Conservation (phyloP, 2,888 invertebrate genomes). For the Hypercompe scribonia region DNA sequence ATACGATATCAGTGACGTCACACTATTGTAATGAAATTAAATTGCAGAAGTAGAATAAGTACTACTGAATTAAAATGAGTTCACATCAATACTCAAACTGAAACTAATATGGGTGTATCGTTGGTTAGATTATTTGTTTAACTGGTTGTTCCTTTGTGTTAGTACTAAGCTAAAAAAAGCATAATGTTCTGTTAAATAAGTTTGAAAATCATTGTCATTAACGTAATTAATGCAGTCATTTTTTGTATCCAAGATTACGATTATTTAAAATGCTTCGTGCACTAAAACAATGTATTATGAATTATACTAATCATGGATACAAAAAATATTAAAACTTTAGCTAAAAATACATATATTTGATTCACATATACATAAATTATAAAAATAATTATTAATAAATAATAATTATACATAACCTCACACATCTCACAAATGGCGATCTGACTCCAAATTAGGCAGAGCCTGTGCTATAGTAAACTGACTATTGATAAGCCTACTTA, state of each 20-base stretch:
- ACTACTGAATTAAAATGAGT: no score
- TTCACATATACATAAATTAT: no score
- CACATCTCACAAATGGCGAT: no score
- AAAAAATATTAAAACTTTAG: background rate
- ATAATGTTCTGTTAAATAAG: background rate
- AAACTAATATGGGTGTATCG: background rate
- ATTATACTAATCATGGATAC: background rate
- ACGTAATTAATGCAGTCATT: no score
- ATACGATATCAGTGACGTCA: background rate
- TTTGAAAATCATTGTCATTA: background rate
- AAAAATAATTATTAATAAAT: no score
- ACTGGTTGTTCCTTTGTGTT: background rate
- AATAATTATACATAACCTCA: no score
- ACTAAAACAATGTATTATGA: background rate
- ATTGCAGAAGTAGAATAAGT: background rate
- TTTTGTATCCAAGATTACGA: no score
- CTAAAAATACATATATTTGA: no score
- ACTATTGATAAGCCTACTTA: no score
- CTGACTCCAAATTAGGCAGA: no score
- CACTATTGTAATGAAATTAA: background rate
- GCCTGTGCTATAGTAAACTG: no score
- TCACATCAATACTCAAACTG: background rate
- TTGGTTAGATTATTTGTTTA: background rate
- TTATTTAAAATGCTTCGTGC: no score
- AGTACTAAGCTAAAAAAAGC: background rate